A percentile compares a stretch with the other conserved stretches of the same genome.
Conservation (phyloP, 2,797 vertebrate genomes). For the Lemur catta region DNA sequence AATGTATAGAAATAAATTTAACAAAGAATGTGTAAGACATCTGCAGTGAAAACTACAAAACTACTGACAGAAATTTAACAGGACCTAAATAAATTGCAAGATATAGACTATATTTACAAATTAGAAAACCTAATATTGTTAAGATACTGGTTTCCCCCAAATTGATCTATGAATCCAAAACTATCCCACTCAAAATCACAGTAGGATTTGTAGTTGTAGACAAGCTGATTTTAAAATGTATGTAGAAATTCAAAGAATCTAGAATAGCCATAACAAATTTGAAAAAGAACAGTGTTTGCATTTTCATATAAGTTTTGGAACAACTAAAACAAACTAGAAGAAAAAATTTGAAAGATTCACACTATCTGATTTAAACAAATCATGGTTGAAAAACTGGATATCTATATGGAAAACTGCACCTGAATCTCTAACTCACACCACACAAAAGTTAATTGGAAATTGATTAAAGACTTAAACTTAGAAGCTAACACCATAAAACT, state of each 20-base stretch:
- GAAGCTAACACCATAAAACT: background rate
- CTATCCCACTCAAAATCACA: background rate
- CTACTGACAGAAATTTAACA: slow-evolving; percentile 5
- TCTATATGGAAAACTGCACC: background rate
- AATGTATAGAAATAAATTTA: background rate
- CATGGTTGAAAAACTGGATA: background rate
- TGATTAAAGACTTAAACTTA: slow-evolving; percentile 22
- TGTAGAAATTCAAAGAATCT: background rate
- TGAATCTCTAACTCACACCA: background rate
- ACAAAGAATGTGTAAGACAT: background rate
- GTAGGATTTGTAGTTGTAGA: background rate
- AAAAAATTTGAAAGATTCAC: background rate
- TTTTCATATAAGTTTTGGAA: background rate
- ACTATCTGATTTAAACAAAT: slow-evolving; percentile 15
- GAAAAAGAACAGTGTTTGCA: background rate
- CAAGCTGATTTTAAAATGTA: background rate
- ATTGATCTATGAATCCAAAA: background rate
- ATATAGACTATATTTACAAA: background rate
- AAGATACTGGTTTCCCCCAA: background rate
- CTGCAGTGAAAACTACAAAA: background rate
- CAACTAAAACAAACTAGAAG: background rate
- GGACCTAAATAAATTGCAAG: background rate
- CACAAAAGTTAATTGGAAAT: slow-evolving; percentile 18
- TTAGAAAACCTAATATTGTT: background rate
- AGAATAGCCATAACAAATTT: background rate